Evolutionary conservation across 1,140 invertebrate species (phyloP), one percentile per base, ranked within the genome.

Genomic region (Lepidostoma basale): DNA sequence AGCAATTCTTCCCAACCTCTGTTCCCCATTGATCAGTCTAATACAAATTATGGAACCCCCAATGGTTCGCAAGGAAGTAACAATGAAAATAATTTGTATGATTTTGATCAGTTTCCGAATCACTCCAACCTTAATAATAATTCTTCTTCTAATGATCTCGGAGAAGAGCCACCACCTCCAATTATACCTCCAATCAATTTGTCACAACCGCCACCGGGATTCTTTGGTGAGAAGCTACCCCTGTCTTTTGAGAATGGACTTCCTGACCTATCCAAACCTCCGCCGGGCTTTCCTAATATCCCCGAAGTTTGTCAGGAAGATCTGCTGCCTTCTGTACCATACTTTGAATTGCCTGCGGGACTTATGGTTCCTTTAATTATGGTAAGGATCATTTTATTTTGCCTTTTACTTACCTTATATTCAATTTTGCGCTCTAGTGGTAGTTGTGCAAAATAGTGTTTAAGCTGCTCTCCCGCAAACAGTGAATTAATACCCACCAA

Each of bases 311-410:
- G 77, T 65, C 79, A 86, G 56, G 90, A 93, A 73, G 91, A 94
- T 71, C 80, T 94, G 54, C 88, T 96, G 80, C 96, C 96, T 10
- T 91, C 92, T 59, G 90, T 96, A 70, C 96, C 96, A 49, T 99
- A 98, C 78, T 98, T 92, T 79, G 97, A 99, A 77, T 83, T 98
- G 58, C 97, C 97, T 12, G 96, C 96, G 69, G 96, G 95, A 56
- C 82, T 98, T 0, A 98, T 98, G 90, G 94, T 96, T 28, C 94
- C 95, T 9, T 82, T 98, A 6, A 93, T 98, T 62, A 95, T 94
- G 86, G 90, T 92, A 81, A 79, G 78, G 36, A 39, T 36, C 10
- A 36, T 12, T 3, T 2, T n/a, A n/a, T n/a, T n/a, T n/a, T n/a
- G n/a, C n/a, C n/a, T n/a, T n/a, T n/a, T n/a, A n/a, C n/a, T n/a